These are phyloP conservation scores for Cyprinodon tularosa DNA, from an alignment of 2,113 vertebrate genomes.

Conservation along the genomic window DNA sequence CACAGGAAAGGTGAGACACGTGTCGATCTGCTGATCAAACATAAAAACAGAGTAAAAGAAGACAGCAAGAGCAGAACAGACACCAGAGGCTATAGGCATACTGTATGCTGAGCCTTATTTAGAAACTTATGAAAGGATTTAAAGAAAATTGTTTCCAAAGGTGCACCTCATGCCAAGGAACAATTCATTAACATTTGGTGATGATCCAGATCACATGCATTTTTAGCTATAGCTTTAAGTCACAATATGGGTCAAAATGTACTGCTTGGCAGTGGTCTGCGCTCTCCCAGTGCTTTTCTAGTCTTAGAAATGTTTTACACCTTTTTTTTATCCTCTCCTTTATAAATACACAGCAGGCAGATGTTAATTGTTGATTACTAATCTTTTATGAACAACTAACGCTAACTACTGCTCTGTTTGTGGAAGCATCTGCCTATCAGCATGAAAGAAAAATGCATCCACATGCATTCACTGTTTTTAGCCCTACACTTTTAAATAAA, in stretches of 20 bases:
- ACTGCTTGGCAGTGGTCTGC: not conserved
- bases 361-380: conserved; percentile 1
- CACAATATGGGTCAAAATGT: not conserved
- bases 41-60: too few species aligned
- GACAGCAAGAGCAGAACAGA: too few species aligned
- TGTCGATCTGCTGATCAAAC: too few species aligned
- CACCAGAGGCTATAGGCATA: too few species aligned
- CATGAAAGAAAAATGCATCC: not conserved
- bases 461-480: not conserved
- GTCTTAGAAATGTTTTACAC: not conserved
- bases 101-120: too few species aligned
- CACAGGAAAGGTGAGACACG: too few species aligned
- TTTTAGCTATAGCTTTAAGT: too few species aligned
- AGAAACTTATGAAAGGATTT: too few species aligned
- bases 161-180: too few species aligned
- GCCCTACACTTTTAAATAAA: not conserved
- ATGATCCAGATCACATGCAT: too few species aligned
- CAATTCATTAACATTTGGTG: too few species aligned
- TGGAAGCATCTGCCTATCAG: conserved; percentile 10
- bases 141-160: too few species aligned
- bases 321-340: not conserved
- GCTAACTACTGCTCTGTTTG: not conserved
- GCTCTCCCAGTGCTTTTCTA: not conserved
- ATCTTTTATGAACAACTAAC: not conserved
- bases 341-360: not conserved